phyloP scores from a whole-genome alignment of 2,113 vertebrate species.

The Edolisoma coerulescens region DNA sequence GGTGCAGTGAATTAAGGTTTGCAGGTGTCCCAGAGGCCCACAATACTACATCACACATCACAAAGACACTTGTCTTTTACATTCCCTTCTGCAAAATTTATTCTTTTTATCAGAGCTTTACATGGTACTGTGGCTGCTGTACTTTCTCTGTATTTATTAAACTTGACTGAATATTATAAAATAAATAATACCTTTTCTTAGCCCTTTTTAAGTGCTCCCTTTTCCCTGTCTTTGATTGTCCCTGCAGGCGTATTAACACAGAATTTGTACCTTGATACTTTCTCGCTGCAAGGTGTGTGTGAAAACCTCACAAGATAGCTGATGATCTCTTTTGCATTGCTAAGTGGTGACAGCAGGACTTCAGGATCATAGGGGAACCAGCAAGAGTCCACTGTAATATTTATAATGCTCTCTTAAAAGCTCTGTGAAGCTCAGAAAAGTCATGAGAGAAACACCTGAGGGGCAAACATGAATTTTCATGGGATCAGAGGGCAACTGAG shows the following conservation, averaged over 20 bases:
- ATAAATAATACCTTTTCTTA: background rate
- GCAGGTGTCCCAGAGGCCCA: background rate
- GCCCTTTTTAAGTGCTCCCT: background rate
- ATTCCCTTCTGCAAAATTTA: background rate
- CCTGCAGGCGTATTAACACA: background rate
- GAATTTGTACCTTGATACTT: background rate
- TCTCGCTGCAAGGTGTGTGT: background rate
- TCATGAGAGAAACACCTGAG: background rate
- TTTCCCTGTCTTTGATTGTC: background rate
- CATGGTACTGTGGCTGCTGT: background rate
- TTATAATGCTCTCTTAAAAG: background rate
- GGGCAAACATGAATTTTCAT: background rate
- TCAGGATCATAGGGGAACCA: background rate
- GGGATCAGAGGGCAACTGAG: background rate
- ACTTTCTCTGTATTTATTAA: background rate
- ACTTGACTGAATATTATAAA: background rate
- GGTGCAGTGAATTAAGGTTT: background rate
- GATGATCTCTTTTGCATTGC: background rate
- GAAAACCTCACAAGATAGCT: background rate
- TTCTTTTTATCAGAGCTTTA: background rate
- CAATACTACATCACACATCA: background rate
- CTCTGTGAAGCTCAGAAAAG: background rate
- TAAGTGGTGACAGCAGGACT: background rate
- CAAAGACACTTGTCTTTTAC: fast-evolving
- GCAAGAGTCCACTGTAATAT: background rate